Conservation (phyloP, 2,888 invertebrate species). For the Aphodius granarius region DNA sequence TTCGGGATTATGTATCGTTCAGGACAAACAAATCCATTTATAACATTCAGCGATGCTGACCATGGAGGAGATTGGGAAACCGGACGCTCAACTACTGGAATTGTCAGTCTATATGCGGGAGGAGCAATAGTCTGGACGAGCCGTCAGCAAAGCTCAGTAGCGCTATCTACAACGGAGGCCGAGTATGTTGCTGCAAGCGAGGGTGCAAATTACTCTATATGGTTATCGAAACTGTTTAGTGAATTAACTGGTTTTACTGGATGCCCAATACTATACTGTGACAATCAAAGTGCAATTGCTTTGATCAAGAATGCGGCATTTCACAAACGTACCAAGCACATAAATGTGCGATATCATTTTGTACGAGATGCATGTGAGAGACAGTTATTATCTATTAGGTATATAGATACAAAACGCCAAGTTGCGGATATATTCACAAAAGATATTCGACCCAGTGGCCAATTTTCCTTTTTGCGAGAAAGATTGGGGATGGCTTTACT, state of each 20-base stretch:
- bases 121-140: conserved; percentile 1
- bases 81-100: not conserved
- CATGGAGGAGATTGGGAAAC: not conserved
- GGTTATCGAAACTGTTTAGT: not conserved
- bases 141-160: not conserved
- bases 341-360: not conserved
- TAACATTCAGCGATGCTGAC: not conserved
- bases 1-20: not conserved
- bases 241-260: not conserved
- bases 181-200: not conserved
- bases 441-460: not conserved
- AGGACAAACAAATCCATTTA: not conserved
- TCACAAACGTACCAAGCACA: conserved; percentile 5
- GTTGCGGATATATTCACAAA: conserved; percentile 1
- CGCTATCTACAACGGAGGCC: too few species aligned
- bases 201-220: not conserved
- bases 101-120: not conserved
- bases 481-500: not conserved
- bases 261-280: not conserved
- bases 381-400: not conserved
- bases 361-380: not conserved
- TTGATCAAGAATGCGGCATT: not conserved
- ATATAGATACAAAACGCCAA: not conserved
- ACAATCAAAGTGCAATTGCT: not conserved
- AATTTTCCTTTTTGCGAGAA: not conserved